Base-by-base conservation (phyloP, 2,113 vertebrate genomes). In the Ptychochromis oligacanthus region DNA sequence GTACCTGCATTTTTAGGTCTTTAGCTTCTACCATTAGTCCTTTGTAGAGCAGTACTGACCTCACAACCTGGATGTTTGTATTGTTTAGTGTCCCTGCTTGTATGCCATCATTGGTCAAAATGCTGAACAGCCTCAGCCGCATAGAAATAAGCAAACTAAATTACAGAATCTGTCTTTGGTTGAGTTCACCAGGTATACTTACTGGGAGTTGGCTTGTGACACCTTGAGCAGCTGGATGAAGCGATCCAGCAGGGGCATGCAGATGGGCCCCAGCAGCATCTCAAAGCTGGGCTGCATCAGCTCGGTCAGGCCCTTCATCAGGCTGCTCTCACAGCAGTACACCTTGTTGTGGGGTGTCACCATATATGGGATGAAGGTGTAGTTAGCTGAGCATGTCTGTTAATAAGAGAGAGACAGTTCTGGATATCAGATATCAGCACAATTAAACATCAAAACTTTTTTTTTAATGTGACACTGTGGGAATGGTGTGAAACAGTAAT, bases 241-340 rank as follows among this genome's bases (percentile, higher is more conserved):
- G 72, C 98, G 96, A 95, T 99, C 98, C 85, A 97, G 95, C 65
- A 99, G 95, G 1, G 98, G 98, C 93, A 99, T 95, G 95, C 98
- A 99, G 93, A 99, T 99, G 79, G 98, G 98, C 1, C 98, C 98
- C 67, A 99, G 96, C 75, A 99, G 94, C 22, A 97, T 95, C 94
- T 99, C 98, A 3, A 99, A 98, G 87, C 96, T 97, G 4, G 98
- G 97, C 49, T 98, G 98, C 98, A 99, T 99, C 88, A 99, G 95
- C 83, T 99, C 97, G 0, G 97, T 98, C 57, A 99, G 90, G 36
- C 98, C 97, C 93, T 99, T 99, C 97, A 99, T 97, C 55, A 99
- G 96, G 87, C 97, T 98, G 92, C 97, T 96, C 38, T 99, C 98
- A 65, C 98, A 99, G 95, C 97, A 98, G 93, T 99, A 99, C 67